Evolutionary conservation across 2,113 vertebrate genomes (phyloP).

Genomic region (Lagopus leucura): DNA sequence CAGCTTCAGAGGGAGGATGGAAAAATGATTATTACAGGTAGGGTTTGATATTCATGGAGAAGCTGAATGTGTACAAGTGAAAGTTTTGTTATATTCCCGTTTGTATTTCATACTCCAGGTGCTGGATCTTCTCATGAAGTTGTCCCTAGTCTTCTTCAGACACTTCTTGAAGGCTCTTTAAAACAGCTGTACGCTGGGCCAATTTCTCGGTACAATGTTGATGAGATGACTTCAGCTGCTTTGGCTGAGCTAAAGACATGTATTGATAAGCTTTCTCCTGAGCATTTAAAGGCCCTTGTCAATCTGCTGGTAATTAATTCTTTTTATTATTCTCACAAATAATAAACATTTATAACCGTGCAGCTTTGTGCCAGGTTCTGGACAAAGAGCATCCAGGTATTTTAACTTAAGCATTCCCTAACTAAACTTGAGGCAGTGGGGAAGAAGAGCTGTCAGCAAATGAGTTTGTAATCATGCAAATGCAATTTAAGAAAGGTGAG

Average conservation of each 20-base stretch:
- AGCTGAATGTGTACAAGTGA: too few relatives aligned
- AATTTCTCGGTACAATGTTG: rapidly evolving
- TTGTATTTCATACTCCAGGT: neutral
- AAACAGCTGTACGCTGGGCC: neutral
- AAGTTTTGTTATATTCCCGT: rapidly evolving
- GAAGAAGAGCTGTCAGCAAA: neutral
- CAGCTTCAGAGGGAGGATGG: neutral
- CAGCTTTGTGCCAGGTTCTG: neutral
- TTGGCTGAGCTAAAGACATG: neutral
- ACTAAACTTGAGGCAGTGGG: too few relatives aligned
- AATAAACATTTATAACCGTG: rapidly evolving
- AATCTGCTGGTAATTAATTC: neutral
- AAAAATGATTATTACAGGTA: neutral
- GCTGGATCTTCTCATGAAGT: neutral
- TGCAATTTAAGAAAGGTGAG: neutral
- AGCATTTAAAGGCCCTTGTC: neutral
- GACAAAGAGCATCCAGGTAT: too few relatives aligned
- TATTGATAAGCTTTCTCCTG: neutral
- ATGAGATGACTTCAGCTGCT: neutral
- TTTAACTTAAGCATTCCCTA: neutral
- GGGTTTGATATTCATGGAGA: neutral
- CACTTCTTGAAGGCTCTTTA: neutral
- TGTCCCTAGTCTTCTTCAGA: neutral
- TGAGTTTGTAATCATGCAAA: neutral
- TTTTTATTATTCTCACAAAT: rapidly evolving